Conservation (phyloP, 2,113 vertebrate species). For the Leuciscus idus region DNA sequence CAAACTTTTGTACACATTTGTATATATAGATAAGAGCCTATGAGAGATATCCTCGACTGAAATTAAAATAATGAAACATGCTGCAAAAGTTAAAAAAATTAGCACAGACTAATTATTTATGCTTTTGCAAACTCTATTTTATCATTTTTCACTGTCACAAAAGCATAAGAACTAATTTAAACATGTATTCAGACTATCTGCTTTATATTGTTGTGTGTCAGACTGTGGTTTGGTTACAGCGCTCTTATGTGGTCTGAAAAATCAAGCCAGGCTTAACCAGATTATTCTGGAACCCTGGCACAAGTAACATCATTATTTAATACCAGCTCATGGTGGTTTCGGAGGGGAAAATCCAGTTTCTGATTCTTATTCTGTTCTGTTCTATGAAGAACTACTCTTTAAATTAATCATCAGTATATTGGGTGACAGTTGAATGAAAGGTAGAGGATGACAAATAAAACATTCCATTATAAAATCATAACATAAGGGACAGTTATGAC, state of each 20-base stretch:
- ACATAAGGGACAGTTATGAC: neutral
- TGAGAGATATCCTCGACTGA: neutral
- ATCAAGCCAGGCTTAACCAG: conserved; percentile 23
- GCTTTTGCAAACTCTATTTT: conserved; percentile 6
- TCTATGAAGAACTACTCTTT: neutral
- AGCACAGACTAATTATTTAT: neutral
- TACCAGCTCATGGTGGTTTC: conserved; percentile 32
- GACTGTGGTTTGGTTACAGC: conserved; percentile 25
- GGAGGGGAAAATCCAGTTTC: conserved; percentile 23
- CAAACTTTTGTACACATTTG: neutral
- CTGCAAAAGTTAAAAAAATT: neutral
- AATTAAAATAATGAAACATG: neutral
- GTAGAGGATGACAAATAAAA: neutral
- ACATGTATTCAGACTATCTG: neutral
- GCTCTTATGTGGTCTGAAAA: neutral
- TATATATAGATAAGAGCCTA: neutral
- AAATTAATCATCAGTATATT: conserved; percentile 3
- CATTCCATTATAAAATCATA: neutral
- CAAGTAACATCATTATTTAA: conserved; percentile 9
- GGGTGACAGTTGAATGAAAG: neutral
- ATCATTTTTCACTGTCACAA: neutral
- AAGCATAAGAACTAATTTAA: neutral
- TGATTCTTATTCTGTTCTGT: conserved; percentile 8
- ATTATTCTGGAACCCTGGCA: conserved; percentile 35
- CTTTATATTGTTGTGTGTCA: neutral